Evolutionary conservation across 2,888 invertebrate species (phyloP), one percentile per base, ranked within the genome.

Genomic region (Gari tellinella): DNA sequence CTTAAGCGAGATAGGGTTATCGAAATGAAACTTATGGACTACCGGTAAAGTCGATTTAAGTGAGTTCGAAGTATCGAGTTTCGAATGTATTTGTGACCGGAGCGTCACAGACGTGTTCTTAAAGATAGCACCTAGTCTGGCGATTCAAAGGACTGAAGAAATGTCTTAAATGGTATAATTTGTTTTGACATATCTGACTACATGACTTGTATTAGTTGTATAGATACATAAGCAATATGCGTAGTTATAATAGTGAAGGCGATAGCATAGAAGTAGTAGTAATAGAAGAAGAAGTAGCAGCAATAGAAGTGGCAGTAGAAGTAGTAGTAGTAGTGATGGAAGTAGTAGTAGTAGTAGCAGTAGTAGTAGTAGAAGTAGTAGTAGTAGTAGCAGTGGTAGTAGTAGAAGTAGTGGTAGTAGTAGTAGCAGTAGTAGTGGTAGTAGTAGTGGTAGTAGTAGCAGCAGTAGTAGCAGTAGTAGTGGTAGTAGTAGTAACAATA

Each of bases 351-450:
- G 26, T 10, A 51, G 51, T 51, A 51, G 51, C 25, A 51, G 51
- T n/a, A 26, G 8, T 51, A 51, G 51, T 26, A 26, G 51, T 51
- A 26, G 26, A 25, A 26, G 51, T 51, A 23, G 51, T 51, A 51
- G 51, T 51, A 51, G 51, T 51, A 51, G 3, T 25, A 25, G 21
- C n/a, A 51, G 51, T 51, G 25, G 26, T 26, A 51, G 51, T 51
- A 51, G 51, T 51, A 51, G 51, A 25, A 51, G 26, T 26, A 51
- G 26, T 51, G 15, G 51, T 51, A n/a, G n/a, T n/a, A n/a, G n/a
- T n/a, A 51, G 51, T 51, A 3, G 15, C 25, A 25, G 51, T 51
- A 25, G 26, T 51, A 51, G 51, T 26, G 14, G 26, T 51, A 51
- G 51, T 51, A 26, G 26, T 15, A 51, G 51, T 51, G 17, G 17